phyloP scores from a whole-genome alignment of 2,888 invertebrate species.

The Drosophila atripex region DNA sequence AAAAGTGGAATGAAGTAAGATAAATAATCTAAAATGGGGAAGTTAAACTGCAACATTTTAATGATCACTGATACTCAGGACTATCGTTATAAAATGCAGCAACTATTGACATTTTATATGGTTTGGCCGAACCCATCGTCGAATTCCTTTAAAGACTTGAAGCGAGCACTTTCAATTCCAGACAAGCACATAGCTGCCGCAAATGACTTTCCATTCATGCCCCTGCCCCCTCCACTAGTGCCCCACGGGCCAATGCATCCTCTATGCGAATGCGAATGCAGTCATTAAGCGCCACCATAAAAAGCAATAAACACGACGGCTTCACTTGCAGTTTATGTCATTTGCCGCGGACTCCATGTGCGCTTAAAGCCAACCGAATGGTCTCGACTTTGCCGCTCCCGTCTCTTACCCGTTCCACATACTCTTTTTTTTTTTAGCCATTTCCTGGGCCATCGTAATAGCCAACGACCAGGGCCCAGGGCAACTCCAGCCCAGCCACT shows the following conservation, averaged over 20 bases:
- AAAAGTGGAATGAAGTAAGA: slow-evolving; percentile 11
- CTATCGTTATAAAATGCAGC: neutral
- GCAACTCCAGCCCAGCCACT: slow-evolving; percentile 22
- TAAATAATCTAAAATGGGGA: slow-evolving; percentile 19
- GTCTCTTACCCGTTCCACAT: neutral
- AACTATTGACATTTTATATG: neutral
- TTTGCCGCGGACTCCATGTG: slow-evolving; percentile 49
- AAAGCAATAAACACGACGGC: slow-evolving; percentile 70
- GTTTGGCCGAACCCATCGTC: neutral
- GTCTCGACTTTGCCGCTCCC: slow-evolving; percentile 12
- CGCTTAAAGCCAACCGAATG: slow-evolving; percentile 62
- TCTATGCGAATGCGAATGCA: slow-evolving; percentile 61
- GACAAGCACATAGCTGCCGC: slow-evolving; percentile 12
- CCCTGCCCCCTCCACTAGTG: neutral
- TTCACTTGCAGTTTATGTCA: slow-evolving; percentile 66
- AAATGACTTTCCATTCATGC: slow-evolving; percentile 1
- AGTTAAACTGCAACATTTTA: slow-evolving; percentile 3
- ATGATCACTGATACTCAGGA: neutral
- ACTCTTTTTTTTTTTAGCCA: slow-evolving; percentile 14
- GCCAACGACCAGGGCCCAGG: slow-evolving; percentile 19
- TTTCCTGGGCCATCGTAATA: slow-evolving; percentile 34
- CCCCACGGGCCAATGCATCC: neutral
- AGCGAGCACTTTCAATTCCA: neutral
- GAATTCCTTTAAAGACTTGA: slow-evolving; percentile 4
- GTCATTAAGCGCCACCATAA: slow-evolving; percentile 70